Percentiles rank a stretch among this genome's conserved stretches.
These are phyloP conservation scores for Podarcis cretensis DNA, from an alignment of 2,113 vertebrate genomes.

Conservation along the genomic window DNA sequence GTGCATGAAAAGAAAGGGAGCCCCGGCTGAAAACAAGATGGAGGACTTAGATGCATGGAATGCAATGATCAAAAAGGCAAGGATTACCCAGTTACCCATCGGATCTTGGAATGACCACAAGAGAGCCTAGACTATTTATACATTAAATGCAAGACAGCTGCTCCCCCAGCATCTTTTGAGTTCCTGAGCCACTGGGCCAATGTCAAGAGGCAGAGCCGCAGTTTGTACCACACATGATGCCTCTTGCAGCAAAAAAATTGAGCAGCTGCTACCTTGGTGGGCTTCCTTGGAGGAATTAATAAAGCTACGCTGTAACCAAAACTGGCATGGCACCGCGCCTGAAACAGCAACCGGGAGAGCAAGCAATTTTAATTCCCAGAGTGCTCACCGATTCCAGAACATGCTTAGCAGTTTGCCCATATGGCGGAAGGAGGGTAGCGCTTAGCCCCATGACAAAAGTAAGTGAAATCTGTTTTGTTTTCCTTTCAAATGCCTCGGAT, in stretches of 20 bases:
- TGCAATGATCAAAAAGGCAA: conserved; percentile 3
- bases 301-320: conserved; percentile 31
- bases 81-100: not conserved
- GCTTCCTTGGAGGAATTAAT: conserved; percentile 25
- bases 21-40: not conserved
- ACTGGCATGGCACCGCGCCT: not conserved
- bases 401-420: not conserved
- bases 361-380: conserved; percentile 22
- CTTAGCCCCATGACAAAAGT: not conserved
- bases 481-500: not conserved
- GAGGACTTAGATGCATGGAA: conserved; percentile 12
- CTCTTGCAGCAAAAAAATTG: not conserved
- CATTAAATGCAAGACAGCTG: conserved; percentile 4
- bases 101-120: conserved; percentile 12
- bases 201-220: not conserved
- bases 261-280: not conserved
- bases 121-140: conserved; percentile 8
- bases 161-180: not conserved
- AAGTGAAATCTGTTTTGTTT: not conserved
- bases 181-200: not conserved
- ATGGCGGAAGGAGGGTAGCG: not conserved
- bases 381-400: conserved; percentile 31
- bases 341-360: conserved; percentile 14
- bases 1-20: not conserved
- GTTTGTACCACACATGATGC: not conserved